Evolutionary conservation across 2,113 vertebrate species (phyloP), one percentile per base, ranked within the genome.

Genomic region (Fulmarus glacialis): DNA sequence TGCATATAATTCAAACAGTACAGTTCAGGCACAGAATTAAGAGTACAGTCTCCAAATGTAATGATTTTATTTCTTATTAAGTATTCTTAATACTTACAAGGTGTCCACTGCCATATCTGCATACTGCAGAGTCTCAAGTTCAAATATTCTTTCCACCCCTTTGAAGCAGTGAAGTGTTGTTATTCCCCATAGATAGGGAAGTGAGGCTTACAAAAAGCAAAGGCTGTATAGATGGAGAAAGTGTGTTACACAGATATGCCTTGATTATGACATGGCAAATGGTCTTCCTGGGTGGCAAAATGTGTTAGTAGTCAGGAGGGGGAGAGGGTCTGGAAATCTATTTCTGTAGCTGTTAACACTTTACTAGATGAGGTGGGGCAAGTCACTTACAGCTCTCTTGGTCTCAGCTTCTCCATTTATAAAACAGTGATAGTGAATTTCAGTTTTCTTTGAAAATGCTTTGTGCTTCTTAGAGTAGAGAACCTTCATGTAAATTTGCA

Each of bases 331-430:
- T 95, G 96, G 91, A 87, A 91, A 80, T 73, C 94, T 96, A 96
- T 97, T 97, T 96, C 85, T 96, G 96, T 91, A 77, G 52, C 72
- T 88, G 91, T 95, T 97, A 97, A 77, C 96, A 53, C 87, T 82
- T 82, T 19, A 24, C 70, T 77, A 38, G 71, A 66, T 52, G 93
- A 95, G 42, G 62, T 90, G 74, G 75, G 45, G 63, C 42, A 92
- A 95, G 71, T 59, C 73, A 91, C 50, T 91, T 79, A 73, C 24
- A 87, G 70, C 68, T 85, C 83, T 89, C 86, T n/a, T 20, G 24
- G 26, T 87, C 74, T 88, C 66, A 67, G 67, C 59, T 53, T 86
- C 74, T 92, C 59, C 62, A 34, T 96, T 77, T 86, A 55, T 38
- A 43, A 82, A 88, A 62, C 2, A 62, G n/a, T 3, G 38, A 90